Base-by-base conservation (phyloP, 35 echinoderm and acorn worm genomes). In the Apostichopus japonicus region DNA sequence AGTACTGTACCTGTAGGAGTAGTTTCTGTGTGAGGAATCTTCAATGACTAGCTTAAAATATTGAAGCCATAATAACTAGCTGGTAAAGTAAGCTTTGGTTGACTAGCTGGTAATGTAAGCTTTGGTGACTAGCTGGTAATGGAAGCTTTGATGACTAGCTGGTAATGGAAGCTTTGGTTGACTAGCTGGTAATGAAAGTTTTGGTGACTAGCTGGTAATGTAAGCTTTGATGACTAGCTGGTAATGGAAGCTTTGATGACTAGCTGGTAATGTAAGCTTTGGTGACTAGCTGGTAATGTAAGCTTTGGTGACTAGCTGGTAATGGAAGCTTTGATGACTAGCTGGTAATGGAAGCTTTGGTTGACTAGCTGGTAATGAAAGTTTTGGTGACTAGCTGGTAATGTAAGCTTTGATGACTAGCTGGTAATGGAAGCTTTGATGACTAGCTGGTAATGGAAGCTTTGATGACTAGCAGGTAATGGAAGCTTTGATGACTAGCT, bases 1-100 rank as follows among this genome's bases (percentile, higher is more conserved):
- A 75, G 71, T 75, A 75, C 71, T 75, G 15, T 75, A 75, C 71
- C 21, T 75, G 71, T 21, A 75, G 71, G 71, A 75, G 17, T 75
- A 75, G 71, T 75, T 75, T 14, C 71, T 75, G 71, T 75, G 21
- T 75, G 4, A 21, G 11, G 71, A 23, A 75, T 15, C 17, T 75
- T 75, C 21, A 23, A 75, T 75, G 71, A 75, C 71, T 23, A 21
- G 16, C 21, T 73, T 67, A 67, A 23, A 19, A 73, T 22, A 73
- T 23, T 15, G 71, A n/a, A 73, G 57, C 57, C n/a, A 7, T 19
- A 75, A 23, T 75, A 19, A 19, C 71, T 75, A 21, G 71, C 5
- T 75, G n/a, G 3, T 19, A 21, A 23, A 23, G 71, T 1, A 19
- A 21, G 16, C 17, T 75, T 75, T 19, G 71, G 11, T 67, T 67